phyloP scores from a whole-genome alignment of 2,888 invertebrate species.

The Lutraria lutraria region DNA sequence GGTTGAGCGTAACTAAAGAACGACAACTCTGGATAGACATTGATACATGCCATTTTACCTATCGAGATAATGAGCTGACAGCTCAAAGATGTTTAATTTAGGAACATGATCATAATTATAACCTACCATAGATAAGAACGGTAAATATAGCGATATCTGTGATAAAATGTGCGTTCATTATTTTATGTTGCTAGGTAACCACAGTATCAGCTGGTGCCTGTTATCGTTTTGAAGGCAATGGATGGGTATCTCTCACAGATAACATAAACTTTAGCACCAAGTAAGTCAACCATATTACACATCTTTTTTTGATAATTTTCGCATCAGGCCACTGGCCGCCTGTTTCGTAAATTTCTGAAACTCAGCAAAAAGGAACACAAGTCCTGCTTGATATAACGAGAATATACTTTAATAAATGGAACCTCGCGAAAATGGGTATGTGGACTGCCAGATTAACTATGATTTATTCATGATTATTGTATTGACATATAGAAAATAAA shows the following conservation, averaged over 20 bases:
- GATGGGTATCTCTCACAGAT: slow-evolving; percentile 46
- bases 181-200: slow-evolving; percentile 27
- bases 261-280: slow-evolving; percentile 50
- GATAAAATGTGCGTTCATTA: neutral
- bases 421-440: too few species aligned
- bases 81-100: neutral
- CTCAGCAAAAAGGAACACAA: too few species aligned
- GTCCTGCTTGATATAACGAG: too few species aligned
- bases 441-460: too few species aligned
- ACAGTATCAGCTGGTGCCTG: slow-evolving; percentile 45
- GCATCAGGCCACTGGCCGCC: neutral
- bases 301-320: neutral
- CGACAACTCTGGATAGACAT: neutral
- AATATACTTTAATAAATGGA: too few species aligned
- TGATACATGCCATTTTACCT: neutral
- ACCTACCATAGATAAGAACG: too few species aligned
- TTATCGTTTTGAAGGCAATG: slow-evolving; percentile 45
- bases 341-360: neutral
- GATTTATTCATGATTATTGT: too few species aligned
- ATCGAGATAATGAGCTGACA: neutral
- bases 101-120: neutral
- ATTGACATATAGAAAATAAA: too few species aligned
- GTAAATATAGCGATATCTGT: neutral
- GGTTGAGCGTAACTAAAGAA: too few species aligned
- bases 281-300: slow-evolving; percentile 4